A percentile compares a stretch with the other conserved stretches of the same genome.
Conservation (phyloP, 1,140 invertebrate species). For the Drosophila athabasca region DNA sequence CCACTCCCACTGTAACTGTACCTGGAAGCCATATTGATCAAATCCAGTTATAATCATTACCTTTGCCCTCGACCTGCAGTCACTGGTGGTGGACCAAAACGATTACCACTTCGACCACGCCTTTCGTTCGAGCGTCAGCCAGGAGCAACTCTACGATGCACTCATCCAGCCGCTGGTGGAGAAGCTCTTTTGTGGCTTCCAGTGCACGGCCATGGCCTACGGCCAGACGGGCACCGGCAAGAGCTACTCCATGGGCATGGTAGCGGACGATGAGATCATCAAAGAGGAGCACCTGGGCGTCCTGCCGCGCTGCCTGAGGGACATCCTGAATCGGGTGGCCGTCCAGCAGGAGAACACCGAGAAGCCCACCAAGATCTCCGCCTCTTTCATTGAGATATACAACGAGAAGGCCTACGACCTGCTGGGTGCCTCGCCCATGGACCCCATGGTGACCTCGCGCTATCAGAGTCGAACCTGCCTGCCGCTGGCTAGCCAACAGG, state of each 20-base stretch:
- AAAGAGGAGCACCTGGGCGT: slow-evolving; percentile 38
- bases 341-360: slow-evolving; percentile 21
- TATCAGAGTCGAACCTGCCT: slow-evolving; percentile 88
- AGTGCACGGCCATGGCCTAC: slow-evolving; percentile 92
- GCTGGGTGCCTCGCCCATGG: slow-evolving; percentile 86
- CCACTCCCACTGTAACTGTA: too few relatives aligned
- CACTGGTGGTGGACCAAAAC: slow-evolving; percentile 35
- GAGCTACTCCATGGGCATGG: slow-evolving; percentile 91
- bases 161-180: slow-evolving; percentile 90
- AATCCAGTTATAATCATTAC: too few relatives aligned
- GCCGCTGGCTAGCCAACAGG: slow-evolving; percentile 92
- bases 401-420: slow-evolving; percentile 93
- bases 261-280: slow-evolving; percentile 85
- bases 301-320: slow-evolving; percentile 41
- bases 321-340: slow-evolving; percentile 25
- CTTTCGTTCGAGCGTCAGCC: slow-evolving; percentile 84
- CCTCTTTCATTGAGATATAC: slow-evolving; percentile 85
- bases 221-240: slow-evolving; percentile 92
- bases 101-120: slow-evolving; percentile 88
- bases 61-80: too few relatives aligned
- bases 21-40: too few relatives aligned
- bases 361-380: too few relatives aligned
- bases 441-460: slow-evolving; percentile 89
- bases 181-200: slow-evolving; percentile 88
- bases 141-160: slow-evolving; percentile 88